A percentile compares a stretch with the other conserved stretches of the same genome.
Evolutionary conservation across 2,888 invertebrate genomes (phyloP).

Genomic region (Drepanosiphum platanoidis): DNA sequence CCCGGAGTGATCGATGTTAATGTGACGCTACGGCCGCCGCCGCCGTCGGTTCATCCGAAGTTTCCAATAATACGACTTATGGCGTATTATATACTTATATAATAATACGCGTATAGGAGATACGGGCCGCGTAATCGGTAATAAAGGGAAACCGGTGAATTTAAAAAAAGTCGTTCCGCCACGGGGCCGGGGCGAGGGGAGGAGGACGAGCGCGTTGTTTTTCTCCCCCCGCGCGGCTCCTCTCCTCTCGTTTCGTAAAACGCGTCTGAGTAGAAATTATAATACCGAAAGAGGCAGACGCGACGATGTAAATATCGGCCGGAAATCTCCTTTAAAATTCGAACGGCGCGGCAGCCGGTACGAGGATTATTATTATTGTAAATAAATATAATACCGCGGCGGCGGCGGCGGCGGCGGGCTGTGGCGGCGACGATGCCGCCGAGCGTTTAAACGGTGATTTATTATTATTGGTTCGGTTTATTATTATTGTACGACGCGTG

Average conservation of each 20-base stretch:
- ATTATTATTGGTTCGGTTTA: conserved; percentile 11
- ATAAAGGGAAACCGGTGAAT: conserved; percentile 42
- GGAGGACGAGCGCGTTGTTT: background rate
- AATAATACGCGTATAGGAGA: background rate
- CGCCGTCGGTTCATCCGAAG: conserved; percentile 37
- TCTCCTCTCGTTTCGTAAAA: too few relatives aligned
- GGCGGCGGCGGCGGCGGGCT: too few relatives aligned
- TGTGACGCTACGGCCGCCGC: background rate
- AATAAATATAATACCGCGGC: background rate
- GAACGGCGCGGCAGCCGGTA: background rate
- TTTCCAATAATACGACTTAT: conserved; percentile 47
- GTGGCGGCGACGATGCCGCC: background rate
- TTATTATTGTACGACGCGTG: background rate
- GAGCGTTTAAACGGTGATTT: conserved; percentile 21
- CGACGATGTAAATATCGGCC: background rate
- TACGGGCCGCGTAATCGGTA: conserved; percentile 41
- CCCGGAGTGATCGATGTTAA: conserved; percentile 52
- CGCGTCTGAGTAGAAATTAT: too few relatives aligned
- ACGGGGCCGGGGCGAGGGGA: background rate
- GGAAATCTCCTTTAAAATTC: conserved; percentile 25
- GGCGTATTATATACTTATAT: conserved; percentile 15
- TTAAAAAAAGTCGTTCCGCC: conserved; percentile 41
- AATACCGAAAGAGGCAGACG: too few relatives aligned
- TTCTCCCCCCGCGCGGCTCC: background rate
- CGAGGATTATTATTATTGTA: conserved; percentile 1